These are phyloP conservation scores for Eurytoma adleriae DNA, from an alignment of 2,888 invertebrate species.

Conservation along the genomic window DNA sequence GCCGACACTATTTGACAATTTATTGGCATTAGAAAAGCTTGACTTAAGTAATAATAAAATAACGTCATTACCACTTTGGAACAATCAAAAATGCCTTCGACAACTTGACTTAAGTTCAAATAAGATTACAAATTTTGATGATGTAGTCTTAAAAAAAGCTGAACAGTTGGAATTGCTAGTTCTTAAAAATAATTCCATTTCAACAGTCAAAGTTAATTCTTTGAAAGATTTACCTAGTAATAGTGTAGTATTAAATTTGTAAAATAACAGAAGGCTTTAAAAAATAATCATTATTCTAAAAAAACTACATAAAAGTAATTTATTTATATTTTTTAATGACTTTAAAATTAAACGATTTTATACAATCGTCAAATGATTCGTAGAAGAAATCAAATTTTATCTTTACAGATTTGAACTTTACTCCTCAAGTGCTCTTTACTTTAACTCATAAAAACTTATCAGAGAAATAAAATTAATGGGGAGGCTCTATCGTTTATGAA, in stretches of 20 bases:
- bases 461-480: no score
- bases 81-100: slow-evolving; percentile 17
- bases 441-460: no score
- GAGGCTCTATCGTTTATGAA: no score
- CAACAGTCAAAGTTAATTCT: slow-evolving; percentile 13
- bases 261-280: neutral
- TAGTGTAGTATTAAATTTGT: slow-evolving; percentile 20
- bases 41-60: slow-evolving; percentile 46
- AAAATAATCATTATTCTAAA: neutral
- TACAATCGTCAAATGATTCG: neutral
- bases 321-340: neutral
- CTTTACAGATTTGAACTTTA: neutral
- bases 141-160: slow-evolving; percentile 30
- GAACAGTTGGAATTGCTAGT: slow-evolving; percentile 14
- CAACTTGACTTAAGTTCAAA: slow-evolving; percentile 42
- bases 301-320: neutral
- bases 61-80: slow-evolving; percentile 20
- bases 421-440: neutral
- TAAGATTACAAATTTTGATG: slow-evolving; percentile 30
- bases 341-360: neutral
- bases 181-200: slow-evolving; percentile 47
- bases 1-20: slow-evolving; percentile 25
- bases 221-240: slow-evolving; percentile 34
- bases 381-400: neutral
- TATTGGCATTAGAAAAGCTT: slow-evolving; percentile 39